phyloP scores from a whole-genome alignment of 2,888 invertebrate genomes.

The Aleiodes testaceus region DNA sequence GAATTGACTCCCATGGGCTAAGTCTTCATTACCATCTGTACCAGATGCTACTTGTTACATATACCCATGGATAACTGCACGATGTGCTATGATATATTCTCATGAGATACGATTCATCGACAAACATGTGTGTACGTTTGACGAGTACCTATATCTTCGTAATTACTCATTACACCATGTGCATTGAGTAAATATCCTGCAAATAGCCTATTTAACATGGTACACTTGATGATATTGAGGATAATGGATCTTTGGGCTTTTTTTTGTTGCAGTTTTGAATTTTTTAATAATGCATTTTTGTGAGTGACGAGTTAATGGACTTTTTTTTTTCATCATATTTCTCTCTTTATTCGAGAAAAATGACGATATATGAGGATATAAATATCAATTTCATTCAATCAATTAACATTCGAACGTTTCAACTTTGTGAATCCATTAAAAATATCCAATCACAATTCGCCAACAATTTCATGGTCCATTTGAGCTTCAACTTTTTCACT shows the following conservation, averaged over 20 bases:
- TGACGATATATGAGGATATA: background rate
- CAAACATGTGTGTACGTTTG: slow-evolving; percentile 15
- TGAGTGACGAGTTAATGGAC: too few relatives aligned
- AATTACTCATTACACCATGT: background rate
- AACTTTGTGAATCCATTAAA: slow-evolving; percentile 16
- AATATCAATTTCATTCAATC: background rate
- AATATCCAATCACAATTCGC: background rate
- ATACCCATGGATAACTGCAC: background rate
- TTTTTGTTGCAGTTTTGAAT: too few relatives aligned
- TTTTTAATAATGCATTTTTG: too few relatives aligned
- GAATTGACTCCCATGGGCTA: slow-evolving; percentile 28
- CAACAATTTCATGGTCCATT: background rate
- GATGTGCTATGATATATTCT: background rate
- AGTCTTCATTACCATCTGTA: slow-evolving; percentile 7
- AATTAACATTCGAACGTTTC: slow-evolving; percentile 2
- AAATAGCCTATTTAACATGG: background rate
- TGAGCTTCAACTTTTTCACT: background rate
- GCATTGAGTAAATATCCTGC: background rate
- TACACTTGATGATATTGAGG: too few relatives aligned
- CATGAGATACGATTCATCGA: slow-evolving; percentile 15
- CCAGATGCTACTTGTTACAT: slow-evolving; percentile 26
- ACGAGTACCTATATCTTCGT: background rate
- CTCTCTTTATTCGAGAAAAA: too few relatives aligned
- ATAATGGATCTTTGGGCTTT: too few relatives aligned
- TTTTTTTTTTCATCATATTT: too few relatives aligned